Conservation (phyloP, 2,113 vertebrate genomes). For the Leptobrachium leishanense region DNA sequence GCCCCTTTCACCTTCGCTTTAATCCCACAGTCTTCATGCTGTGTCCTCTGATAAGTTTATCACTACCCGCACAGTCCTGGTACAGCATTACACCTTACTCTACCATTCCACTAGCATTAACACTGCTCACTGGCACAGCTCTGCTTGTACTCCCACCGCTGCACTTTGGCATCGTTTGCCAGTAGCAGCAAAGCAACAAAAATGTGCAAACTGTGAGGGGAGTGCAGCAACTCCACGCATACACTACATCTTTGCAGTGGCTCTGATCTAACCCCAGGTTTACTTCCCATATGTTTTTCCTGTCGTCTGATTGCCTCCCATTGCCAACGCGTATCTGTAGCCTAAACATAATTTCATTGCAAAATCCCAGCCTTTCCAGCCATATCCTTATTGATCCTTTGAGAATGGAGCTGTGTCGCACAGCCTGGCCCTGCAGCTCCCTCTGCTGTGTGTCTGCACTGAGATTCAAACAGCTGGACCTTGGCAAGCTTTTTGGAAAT, state of each 20-base stretch:
- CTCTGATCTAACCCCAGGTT: not conserved
- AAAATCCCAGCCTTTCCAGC: not conserved
- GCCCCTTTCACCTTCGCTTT: constrained; percentile 65
- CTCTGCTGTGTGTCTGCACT: constrained; percentile 53
- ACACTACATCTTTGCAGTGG: not conserved
- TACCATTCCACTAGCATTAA: rapidly evolving
- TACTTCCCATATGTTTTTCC: not conserved
- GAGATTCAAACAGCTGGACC: not conserved
- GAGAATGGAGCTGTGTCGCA: not conserved
- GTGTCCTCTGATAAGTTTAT: constrained; percentile 47
- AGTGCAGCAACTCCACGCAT: not conserved
- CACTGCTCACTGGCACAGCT: not conserved
- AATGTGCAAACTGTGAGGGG: not conserved
- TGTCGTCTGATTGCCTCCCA: not conserved
- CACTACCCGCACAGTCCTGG: not conserved
- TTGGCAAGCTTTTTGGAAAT: not conserved
- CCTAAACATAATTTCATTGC: not conserved
- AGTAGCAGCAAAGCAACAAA: not conserved
- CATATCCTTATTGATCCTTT: not conserved
- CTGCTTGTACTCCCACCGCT: not conserved
- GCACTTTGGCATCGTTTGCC: not conserved
- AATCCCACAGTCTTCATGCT: constrained; percentile 59
- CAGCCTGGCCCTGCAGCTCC: constrained; percentile 51
- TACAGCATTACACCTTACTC: not conserved
- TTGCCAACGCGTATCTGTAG: not conserved